Evolutionary conservation across 1,140 invertebrate species (phyloP).

Genomic region (Aplysia californica): DNA sequence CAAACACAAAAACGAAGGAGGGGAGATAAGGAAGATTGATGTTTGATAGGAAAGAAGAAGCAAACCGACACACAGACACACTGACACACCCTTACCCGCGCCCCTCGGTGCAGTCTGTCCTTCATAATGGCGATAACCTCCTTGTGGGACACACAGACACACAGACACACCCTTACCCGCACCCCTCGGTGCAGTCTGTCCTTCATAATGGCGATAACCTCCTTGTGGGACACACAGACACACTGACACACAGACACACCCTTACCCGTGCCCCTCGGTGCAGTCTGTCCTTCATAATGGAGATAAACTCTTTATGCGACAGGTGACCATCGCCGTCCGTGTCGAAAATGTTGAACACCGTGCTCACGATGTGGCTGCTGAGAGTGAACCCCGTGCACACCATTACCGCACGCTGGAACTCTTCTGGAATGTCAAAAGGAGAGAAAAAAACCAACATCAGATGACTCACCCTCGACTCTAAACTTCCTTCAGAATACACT

Average conservation of each 20-base stretch:
- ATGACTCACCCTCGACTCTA: too few relatives aligned
- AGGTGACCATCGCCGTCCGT: slow-evolving; percentile 97
- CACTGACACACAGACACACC: too few relatives aligned
- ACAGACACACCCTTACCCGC: slow-evolving; percentile 82
- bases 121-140: slow-evolving; percentile 99
- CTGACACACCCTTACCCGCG: slow-evolving; percentile 85
- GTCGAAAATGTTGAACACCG: slow-evolving; percentile 97
- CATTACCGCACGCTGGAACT: slow-evolving; percentile 94
- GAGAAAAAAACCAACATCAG: background rate
- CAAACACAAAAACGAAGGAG: too few relatives aligned
- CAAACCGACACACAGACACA: too few relatives aligned
- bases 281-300: slow-evolving; percentile 97
- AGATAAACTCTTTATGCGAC: slow-evolving; percentile 97
- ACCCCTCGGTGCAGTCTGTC: slow-evolving; percentile 94
- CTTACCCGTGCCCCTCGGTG: slow-evolving; percentile 94
- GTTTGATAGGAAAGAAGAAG: too few relatives aligned
- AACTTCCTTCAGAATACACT: too few relatives aligned
- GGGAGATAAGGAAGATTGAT: too few relatives aligned
- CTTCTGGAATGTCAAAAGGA: slow-evolving; percentile 78
- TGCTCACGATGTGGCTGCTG: slow-evolving; percentile 87
- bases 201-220: slow-evolving; percentile 99
- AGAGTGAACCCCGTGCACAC: slow-evolving; percentile 93
- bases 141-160: slow-evolving; percentile 95
- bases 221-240: slow-evolving; percentile 96
- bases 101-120: slow-evolving; percentile 92